A percentile compares a stretch with the other conserved stretches of the same genome.
phyloP scores from a whole-genome alignment of 2,888 invertebrate species.

The Tetrapedia diversipes region DNA sequence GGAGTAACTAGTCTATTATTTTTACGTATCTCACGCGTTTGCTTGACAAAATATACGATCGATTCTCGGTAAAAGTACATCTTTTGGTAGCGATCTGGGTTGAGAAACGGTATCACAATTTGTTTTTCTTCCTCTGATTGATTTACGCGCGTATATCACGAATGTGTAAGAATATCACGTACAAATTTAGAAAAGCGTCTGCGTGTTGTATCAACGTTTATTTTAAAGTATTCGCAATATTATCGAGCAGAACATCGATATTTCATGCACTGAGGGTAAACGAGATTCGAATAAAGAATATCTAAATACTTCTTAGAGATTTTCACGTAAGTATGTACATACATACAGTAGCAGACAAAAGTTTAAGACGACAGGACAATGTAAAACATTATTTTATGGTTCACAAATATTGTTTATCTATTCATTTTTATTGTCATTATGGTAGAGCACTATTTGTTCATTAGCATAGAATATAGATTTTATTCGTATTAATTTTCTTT shows the following conservation, averaged over 20 bases:
- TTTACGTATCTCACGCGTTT: not conserved
- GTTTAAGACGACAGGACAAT: too few species aligned
- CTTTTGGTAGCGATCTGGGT: not conserved
- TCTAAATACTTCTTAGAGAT: not conserved
- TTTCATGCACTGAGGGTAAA: not conserved
- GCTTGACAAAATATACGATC: not conserved
- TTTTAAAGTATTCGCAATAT: slow-evolving; percentile 36
- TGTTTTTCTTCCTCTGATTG: slow-evolving; percentile 23
- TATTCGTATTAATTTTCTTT: too few species aligned
- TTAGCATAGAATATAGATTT: too few species aligned
- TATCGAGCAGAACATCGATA: not conserved
- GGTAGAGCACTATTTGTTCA: too few species aligned
- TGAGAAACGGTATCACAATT: not conserved
- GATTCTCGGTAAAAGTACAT: not conserved
- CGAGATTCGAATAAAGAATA: not conserved
- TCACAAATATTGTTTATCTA: too few species aligned
- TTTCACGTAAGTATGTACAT: not conserved
- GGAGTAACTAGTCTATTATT: not conserved
- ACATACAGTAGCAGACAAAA: too few species aligned
- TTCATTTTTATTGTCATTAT: too few species aligned
- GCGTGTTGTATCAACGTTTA: not conserved
- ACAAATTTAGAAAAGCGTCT: slow-evolving; percentile 33
- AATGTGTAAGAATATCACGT: slow-evolving; percentile 9
- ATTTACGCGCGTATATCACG: slow-evolving; percentile 27
- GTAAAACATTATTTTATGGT: too few species aligned